These are phyloP conservation scores for Margaritifera margaritifera DNA, from an alignment of 2,888 invertebrate genomes.

Conservation along the genomic window DNA sequence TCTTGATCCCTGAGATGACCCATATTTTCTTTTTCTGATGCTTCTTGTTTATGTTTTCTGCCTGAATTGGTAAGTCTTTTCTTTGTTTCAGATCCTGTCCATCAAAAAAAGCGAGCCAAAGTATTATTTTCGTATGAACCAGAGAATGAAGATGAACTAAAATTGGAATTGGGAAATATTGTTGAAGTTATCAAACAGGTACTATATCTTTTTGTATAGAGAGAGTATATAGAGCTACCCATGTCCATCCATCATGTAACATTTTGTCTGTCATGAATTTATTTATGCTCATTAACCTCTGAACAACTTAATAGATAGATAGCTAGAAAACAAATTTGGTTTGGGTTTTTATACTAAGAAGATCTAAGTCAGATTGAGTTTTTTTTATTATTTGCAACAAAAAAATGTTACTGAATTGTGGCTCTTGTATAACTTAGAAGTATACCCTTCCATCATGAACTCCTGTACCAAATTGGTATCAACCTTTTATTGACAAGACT, in stretches of 20 bases:
- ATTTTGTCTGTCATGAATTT: neutral
- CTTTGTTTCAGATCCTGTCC: constrained; percentile 29
- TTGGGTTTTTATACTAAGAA: too few species aligned
- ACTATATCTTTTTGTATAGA: neutral
- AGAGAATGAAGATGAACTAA: constrained; percentile 93
- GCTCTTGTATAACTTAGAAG: too few species aligned
- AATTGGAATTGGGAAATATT: constrained; percentile 88
- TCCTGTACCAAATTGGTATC: too few species aligned
- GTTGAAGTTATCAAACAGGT: constrained; percentile 91
- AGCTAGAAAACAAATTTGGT: too few species aligned
- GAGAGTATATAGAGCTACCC: too few species aligned
- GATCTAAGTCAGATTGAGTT: too few species aligned
- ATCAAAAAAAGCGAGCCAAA: constrained; percentile 57
- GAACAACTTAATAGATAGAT: neutral
- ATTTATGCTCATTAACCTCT: neutral
- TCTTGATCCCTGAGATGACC: neutral
- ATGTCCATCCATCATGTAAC: too few species aligned
- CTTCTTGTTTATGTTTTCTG: neutral
- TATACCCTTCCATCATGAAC: too few species aligned
- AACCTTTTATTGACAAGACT: too few species aligned
- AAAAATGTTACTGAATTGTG: too few species aligned
- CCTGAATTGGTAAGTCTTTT: neutral
- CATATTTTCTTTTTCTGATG: neutral
- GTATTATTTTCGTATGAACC: constrained; percentile 81
- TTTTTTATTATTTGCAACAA: too few species aligned